Base-by-base conservation (phyloP, 2,888 invertebrate species). In the Latrodectus hesperus region DNA sequence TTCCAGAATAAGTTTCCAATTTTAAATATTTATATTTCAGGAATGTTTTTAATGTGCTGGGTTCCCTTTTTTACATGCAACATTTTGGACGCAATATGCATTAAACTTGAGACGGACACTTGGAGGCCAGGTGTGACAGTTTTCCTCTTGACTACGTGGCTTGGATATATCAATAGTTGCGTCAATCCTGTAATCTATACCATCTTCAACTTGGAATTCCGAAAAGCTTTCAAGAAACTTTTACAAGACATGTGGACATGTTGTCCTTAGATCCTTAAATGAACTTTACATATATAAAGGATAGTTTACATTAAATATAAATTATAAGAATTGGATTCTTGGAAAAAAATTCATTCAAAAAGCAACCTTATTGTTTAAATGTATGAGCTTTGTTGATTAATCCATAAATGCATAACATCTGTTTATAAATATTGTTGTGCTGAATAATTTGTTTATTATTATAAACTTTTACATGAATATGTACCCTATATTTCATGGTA, bases 11-110 rank as follows among this genome's bases (percentile, higher is more conserved):
- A 38, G 38, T 38, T 38, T 6, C 6, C 38, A 38, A 4, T 38
- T 38, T 38, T 38, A 38, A 60, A 51, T 49, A 17, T 52, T 64
- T 70, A 22, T 60, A 12, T 90, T 90, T 91, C 94, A 99, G 99
- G 98, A 91, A 98, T 99, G 4, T 99, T 99, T 93, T 95, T 99
- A 68, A 95, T 98, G 91, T 99, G 99, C 93, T 99, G 99, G 99
- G 96, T 98, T 89, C 99, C 99, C 64, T 99, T 99, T 94, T 99
- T 99, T 94, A 97, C 98, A 2, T 98, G 98, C 93, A 98, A 98
- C 93, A 97, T 99, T 90, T 95, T 98, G 94, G 98, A 98, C 92
- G 99, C 99, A 12, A 95, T 99, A 92, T 99, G 99, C 94, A 96
- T 96, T 91, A 97, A 98, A 93, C 90, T 92, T 60, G 86, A 84